Base-by-base conservation (phyloP, 2,888 invertebrate species). In the Aromia moschata region DNA sequence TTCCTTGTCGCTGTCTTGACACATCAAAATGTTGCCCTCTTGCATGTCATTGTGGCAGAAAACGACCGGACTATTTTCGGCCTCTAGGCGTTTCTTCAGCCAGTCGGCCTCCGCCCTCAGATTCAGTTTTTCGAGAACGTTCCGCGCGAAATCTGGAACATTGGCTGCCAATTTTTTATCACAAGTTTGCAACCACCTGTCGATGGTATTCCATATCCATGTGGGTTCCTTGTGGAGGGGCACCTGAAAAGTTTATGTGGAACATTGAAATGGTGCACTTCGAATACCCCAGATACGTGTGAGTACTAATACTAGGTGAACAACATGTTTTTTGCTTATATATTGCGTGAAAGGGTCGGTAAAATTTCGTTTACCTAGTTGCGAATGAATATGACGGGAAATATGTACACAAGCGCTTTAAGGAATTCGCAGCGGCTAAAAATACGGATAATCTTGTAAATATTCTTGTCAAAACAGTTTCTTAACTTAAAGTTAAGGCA, bases 1-100 rank as follows among this genome's bases (percentile, higher is more conserved):
- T 7, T 74, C 74, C 40, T 70, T 67, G 20, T 74, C 71, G 20
- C 65, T 65, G 41, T 82, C 84, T 65, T 84, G 82, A 38, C 82
- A 81, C 58, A 86, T 75, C n/a, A 89, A 78, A 68, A 89, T 87
- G 76, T 87, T 86, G 80, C 94, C 96, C 83, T 96, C 96, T 78
- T 97, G 96, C 83, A 96, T 84, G 75, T 97, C 97, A 77, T 97
- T 97, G 79, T 97, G 97, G 70, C 94, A 95, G 81, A 97, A 97
- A 0, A 94, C 90, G 0, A 96, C 94, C 0, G 94, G 93, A 36
- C 92, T 93, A 0, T 85, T 82, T 0, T 86, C 83, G 0, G 81
- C 77, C 0, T 85, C 83, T 2, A 89, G 76, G 55, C 67, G 83
- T 61, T 85, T 84, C 81, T 85, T 88, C 30, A 94, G 74, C 91